Base-by-base conservation (phyloP, 2,797 vertebrate species). In the Cossypha caffra region DNA sequence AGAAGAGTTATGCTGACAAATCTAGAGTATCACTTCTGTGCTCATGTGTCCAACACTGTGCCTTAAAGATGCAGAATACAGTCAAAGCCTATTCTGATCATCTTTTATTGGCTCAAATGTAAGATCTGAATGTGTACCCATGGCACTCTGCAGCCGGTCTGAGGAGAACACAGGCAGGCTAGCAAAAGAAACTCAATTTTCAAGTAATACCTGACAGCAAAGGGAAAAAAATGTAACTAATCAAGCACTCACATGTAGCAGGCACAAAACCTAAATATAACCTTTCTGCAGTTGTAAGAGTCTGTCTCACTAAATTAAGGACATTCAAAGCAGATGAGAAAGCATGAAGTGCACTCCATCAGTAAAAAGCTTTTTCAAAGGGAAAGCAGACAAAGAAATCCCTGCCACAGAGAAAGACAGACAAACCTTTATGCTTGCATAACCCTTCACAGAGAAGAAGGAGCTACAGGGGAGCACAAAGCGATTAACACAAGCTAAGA, bases 301-400 rank as follows among this genome's bases (percentile, higher is more conserved):
- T 67, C 95, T 96, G 92, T 95, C 88, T 95, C 42, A 82, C 72
- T 80, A 80, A 95, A 97, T 90, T 95, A 94, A 95, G 86, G 83
- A 82, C 88, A 86, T 87, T 89, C 69, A 91, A 96, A 97, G 91
- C 59, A 94, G 90, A 96, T 62, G 72, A 91, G 76, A 94, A 94
- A 85, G 90, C 93, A 91, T 2, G 1, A 67, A 89, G 80, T 92
- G 62, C 82, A 63, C 75, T 91, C 84, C 61, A 93, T 68, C 72
- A 85, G 74, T 48, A 92, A 95, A 96, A 86, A 91, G 84, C 69
- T 74, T 83, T 91, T 95, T 94, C 81, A 93, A 94, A 93, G 64
- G 63, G 50, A 50, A 48, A 91, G 40, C 20, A 91, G 43, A 90
- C 40, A 89, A 95, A 94, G 61, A 77, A 90, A 79, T 67, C 59